phyloP scores from a whole-genome alignment of 2,113 vertebrate genomes.

The Caloenas nicobarica region DNA sequence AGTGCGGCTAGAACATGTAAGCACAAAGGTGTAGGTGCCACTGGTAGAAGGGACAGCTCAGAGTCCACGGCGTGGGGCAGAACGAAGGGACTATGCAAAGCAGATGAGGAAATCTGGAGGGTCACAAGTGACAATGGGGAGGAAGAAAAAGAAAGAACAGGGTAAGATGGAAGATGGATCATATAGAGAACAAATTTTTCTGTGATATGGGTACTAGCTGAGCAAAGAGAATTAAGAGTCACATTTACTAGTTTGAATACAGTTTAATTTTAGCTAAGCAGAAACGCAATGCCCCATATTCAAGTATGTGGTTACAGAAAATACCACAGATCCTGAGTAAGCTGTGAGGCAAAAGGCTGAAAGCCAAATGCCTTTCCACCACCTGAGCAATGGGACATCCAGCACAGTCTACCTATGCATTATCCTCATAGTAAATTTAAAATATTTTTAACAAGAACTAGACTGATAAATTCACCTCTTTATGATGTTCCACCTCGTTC shows the following conservation, averaged over 20 bases:
- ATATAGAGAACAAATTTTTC: neutral
- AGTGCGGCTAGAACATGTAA: accelerated
- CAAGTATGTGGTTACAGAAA: conserved; percentile 31
- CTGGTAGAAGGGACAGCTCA: neutral
- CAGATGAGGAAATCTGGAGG: neutral
- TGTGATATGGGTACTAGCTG: neutral
- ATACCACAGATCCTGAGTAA: neutral
- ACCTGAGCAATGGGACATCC: neutral
- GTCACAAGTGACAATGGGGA: neutral
- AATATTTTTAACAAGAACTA: neutral
- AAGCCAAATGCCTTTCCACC: neutral
- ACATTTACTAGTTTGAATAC: neutral
- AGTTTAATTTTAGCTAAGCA: conserved; percentile 13
- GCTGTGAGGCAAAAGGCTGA: neutral
- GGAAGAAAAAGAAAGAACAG: neutral
- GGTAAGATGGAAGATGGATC: neutral
- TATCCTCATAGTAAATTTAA: neutral
- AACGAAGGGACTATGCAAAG: neutral
- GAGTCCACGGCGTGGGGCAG: neutral
- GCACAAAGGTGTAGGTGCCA: accelerated
- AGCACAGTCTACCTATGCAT: neutral
- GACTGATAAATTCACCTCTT: neutral
- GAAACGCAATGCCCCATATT: neutral
- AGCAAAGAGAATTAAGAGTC: neutral
- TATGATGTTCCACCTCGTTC: neutral